Conservation (phyloP, 2,113 vertebrate species). For the Daboia siamensis region DNA sequence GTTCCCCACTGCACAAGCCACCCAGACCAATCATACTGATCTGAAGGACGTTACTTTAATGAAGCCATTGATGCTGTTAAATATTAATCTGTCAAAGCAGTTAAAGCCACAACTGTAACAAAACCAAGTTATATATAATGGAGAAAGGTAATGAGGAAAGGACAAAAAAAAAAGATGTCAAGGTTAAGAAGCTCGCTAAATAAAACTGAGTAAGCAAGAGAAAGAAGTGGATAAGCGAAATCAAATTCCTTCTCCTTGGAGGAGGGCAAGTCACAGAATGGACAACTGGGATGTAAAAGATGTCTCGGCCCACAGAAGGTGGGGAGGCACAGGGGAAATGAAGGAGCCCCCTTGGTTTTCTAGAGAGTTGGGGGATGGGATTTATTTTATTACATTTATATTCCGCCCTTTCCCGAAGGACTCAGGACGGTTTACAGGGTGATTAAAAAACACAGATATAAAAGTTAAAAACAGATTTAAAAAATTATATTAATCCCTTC, state of each 20-base stretch:
- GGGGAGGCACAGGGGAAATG: neutral
- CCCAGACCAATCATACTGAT: constrained; percentile 45
- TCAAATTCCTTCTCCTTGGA: neutral
- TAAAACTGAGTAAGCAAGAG: constrained; percentile 24
- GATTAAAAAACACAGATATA: too few species aligned
- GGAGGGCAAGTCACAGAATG: neutral
- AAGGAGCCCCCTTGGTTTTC: neutral
- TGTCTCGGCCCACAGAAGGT: neutral
- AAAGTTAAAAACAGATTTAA: too few species aligned
- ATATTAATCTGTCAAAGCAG: constrained; percentile 62
- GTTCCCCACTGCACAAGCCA: constrained; percentile 46
- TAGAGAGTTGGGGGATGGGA: too few species aligned
- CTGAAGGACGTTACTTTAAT: constrained; percentile 68
- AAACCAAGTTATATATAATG: constrained; percentile 65
- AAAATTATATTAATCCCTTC: too few species aligned
- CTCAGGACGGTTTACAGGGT: too few species aligned
- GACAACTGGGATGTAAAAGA: neutral
- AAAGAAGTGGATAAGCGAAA: constrained; percentile 31
- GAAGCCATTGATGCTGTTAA: constrained; percentile 66
- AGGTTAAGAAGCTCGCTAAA: constrained; percentile 59
- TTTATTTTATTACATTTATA: too few species aligned
- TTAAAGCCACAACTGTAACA: constrained; percentile 66
- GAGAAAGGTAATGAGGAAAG: constrained; percentile 47
- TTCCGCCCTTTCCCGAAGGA: too few species aligned
- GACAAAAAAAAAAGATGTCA: constrained; percentile 16